Conservation (phyloP, 2,888 invertebrate genomes). For the Epistrophe eligans region DNA sequence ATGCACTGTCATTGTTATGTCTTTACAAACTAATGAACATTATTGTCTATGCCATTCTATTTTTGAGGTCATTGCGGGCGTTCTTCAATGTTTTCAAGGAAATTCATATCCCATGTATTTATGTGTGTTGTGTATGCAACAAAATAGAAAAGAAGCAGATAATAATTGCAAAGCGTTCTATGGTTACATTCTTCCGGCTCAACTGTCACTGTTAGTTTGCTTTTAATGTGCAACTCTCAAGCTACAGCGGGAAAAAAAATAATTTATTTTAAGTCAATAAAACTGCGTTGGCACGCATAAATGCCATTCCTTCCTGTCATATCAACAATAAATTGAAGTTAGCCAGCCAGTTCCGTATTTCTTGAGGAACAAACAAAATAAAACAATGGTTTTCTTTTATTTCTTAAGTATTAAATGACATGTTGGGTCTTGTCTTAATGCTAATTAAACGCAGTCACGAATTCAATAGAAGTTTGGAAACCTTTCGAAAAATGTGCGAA, state of each 20-base stretch:
- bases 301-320: conserved; percentile 30
- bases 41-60: conserved; percentile 33
- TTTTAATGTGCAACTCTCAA: conserved; percentile 45
- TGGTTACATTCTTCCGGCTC: conserved; percentile 58
- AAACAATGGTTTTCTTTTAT: conserved; percentile 58
- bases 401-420: conserved; percentile 63
- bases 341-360: conserved; percentile 21
- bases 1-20: conserved; percentile 10
- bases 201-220: conserved; percentile 21
- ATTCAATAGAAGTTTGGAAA: conserved; percentile 30
- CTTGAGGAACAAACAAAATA: conserved; percentile 26
- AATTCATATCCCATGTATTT: neutral
- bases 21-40: neutral
- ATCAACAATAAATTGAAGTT: conserved; percentile 2
- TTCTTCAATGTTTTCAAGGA: conserved; percentile 14
- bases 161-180: conserved; percentile 38
- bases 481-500: conserved; percentile 37
- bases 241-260: conserved; percentile 24
- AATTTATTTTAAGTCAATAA: conserved; percentile 37
- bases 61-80: conserved; percentile 58
- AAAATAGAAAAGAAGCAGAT: conserved; percentile 6
- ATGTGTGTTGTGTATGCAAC: neutral
- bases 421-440: conserved; percentile 14
- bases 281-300: conserved; percentile 50
- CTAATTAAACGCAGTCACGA: conserved; percentile 57